A percentile compares a stretch with the other conserved stretches of the same genome.
Evolutionary conservation across 2,797 vertebrate genomes (phyloP).

Genomic region (Lycodopsis pacificus): DNA sequence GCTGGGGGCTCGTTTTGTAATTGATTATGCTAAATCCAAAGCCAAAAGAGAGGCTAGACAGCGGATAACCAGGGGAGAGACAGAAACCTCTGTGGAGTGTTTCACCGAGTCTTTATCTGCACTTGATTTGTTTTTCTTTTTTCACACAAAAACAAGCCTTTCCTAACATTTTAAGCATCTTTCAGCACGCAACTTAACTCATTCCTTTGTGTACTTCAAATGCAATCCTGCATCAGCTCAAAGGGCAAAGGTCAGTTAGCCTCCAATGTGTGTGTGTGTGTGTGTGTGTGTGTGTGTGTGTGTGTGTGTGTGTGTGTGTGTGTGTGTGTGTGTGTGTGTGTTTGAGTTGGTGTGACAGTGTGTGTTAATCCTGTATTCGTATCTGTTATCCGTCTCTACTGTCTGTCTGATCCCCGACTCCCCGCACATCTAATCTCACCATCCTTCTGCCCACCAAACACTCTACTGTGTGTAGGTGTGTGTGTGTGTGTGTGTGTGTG

Average conservation of each 20-base stretch:
- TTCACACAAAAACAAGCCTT: constrained; percentile 2
- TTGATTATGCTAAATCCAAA: constrained; percentile 74
- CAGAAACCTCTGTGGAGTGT: constrained; percentile 20
- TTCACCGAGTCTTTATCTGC: constrained; percentile 26
- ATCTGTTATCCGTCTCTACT: constrained; percentile 69
- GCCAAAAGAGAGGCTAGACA: constrained; percentile 64
- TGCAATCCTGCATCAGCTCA: constrained; percentile 20
- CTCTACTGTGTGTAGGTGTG: not conserved
- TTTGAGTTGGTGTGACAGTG: constrained; percentile 32
- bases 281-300: constrained; percentile 42
- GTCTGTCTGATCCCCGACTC: constrained; percentile 75
- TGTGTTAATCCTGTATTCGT: constrained; percentile 71
- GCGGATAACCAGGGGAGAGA: constrained; percentile 45
- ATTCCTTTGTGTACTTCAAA: constrained; percentile 22
- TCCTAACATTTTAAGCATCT: constrained; percentile 18
- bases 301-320: constrained; percentile 42
- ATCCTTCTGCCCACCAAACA: constrained; percentile 42
- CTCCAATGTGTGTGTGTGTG: constrained; percentile 34
- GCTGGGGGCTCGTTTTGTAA: constrained; percentile 57
- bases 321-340: constrained; percentile 42
- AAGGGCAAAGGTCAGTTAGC: constrained; percentile 55
- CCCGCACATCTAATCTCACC: constrained; percentile 68
- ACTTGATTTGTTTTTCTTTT: constrained; percentile 21
- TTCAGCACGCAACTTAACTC: not conserved
- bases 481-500: not conserved